Percentiles rank a stretch among this genome's conserved stretches.
Evolutionary conservation across 1,140 invertebrate species (phyloP).

Genomic region (Mamestra configurata): DNA sequence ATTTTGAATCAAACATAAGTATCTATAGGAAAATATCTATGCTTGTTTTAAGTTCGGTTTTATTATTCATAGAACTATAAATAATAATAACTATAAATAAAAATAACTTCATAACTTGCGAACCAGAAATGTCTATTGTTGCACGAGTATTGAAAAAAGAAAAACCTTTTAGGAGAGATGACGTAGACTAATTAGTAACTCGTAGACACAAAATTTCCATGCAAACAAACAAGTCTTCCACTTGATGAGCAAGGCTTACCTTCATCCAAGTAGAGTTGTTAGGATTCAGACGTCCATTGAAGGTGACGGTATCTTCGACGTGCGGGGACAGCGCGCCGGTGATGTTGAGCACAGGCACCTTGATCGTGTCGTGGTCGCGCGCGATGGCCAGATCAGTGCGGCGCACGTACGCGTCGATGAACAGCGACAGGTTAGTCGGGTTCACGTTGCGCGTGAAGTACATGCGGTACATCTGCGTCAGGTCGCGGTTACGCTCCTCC

Average conservation of each 20-base stretch:
- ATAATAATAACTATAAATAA: too few relatives aligned
- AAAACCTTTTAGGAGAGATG: too few relatives aligned
- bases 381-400: conserved; percentile 96
- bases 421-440: conserved; percentile 96
- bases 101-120: too few relatives aligned
- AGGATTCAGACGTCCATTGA: conserved; percentile 98
- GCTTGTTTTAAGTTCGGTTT: too few relatives aligned
- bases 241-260: conserved; percentile 57
- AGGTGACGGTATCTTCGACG: conserved; percentile 98
- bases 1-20: too few relatives aligned
- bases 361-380: conserved; percentile 85
- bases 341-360: conserved; percentile 97
- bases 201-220: too few relatives aligned
- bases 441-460: conserved; percentile 97
- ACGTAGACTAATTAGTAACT: too few relatives aligned
- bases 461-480: conserved; percentile 96
- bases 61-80: too few relatives aligned
- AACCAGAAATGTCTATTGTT: too few relatives aligned
- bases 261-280: conserved; percentile 99
- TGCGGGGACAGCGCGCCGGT: conserved; percentile 98
- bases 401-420: conserved; percentile 98
- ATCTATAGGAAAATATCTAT: too few relatives aligned
- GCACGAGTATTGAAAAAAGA: too few relatives aligned
- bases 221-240: too few relatives aligned
- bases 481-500: conserved; percentile 97